Base-by-base conservation (phyloP, 2,888 invertebrate species). In the Dynastes grantii region DNA sequence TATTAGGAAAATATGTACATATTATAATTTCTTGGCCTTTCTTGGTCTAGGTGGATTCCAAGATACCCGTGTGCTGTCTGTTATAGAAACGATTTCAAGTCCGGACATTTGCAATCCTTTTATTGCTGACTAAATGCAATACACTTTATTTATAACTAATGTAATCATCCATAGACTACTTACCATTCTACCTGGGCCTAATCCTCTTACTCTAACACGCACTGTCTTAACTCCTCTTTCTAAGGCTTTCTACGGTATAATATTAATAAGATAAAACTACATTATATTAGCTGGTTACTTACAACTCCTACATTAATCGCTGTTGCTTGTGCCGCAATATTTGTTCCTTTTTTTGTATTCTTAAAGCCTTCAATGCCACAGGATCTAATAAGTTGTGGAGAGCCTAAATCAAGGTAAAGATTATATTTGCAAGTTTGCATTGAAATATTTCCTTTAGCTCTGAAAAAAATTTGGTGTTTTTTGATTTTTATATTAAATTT, bases 101-200 rank as follows among this genome's bases (percentile, higher is more conserved):
- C 98, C 98, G 71, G 95, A 94, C 94, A 98, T 95, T 89, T 97
- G 94, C 27, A 99, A 88, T 0, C 98, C 98, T 90, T 98, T 98
- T 65, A 99, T 93, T 4, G 97, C 94, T 64, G 98, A 94, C 97
- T 97, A 90, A 80, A 91, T 92, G 78, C 77, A 40, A 16, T 78
- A 64, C 76, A 61, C 1, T 49, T 5, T 49, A 32, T 32, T 8
- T 9, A 8, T 55, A 55, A 8, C 2, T 6, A 22, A 22, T 8
- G 3, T 64, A 64, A 64, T 9, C 13, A 11, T 0, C n/a, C 2
- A 64, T 64, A 16, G n/a, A n/a, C 11, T 2, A 86, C 90, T 91
- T 90, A 97, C 97, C 95, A 96, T 92, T 91, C 98, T 91, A 68
- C 98, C 98, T 70, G 97, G 95, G 32, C 98, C 98, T 61, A 98